A percentile compares a stretch with the other conserved stretches of the same genome.
Evolutionary conservation across 2,113 vertebrate species (phyloP).

Genomic region (Oriolus oriolus): DNA sequence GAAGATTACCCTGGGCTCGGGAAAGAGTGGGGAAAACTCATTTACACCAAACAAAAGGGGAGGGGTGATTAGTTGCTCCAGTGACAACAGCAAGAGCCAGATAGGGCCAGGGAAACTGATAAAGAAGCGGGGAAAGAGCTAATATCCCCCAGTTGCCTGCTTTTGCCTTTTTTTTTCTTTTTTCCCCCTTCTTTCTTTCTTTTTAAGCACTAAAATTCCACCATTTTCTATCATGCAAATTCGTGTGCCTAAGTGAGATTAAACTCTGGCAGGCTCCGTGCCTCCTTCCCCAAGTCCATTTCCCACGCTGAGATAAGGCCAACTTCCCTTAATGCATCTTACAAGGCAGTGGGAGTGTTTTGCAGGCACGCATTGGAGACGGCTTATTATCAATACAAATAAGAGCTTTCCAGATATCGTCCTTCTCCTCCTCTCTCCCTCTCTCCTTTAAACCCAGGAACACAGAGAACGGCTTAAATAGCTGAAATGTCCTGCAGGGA

Average conservation of each 20-base stretch:
- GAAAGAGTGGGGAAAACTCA: slow-evolving; percentile 71
- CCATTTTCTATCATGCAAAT: slow-evolving; percentile 61
- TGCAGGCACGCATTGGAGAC: neutral
- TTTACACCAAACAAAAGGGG: slow-evolving; percentile 75
- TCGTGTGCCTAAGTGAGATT: slow-evolving; percentile 51
- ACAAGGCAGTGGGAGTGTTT: neutral
- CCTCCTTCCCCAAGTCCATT: slow-evolving; percentile 49
- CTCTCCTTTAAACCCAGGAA: neutral
- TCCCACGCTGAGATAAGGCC: slow-evolving; percentile 8
- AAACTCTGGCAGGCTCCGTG: neutral
- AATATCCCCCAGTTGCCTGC: slow-evolving; percentile 40
- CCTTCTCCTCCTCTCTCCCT: neutral
- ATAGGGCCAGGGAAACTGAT: slow-evolving; percentile 47
- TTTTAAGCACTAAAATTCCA: slow-evolving; percentile 25
- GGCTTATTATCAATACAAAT: slow-evolving; percentile 28
- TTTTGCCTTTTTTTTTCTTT: neutral
- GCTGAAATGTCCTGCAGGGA: neutral
- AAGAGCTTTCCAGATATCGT: neutral
- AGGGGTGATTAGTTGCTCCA: slow-evolving; percentile 63
- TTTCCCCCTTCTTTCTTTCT: neutral
- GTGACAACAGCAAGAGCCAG: slow-evolving; percentile 60
- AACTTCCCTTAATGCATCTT: slow-evolving; percentile 12
- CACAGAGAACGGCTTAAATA: neutral
- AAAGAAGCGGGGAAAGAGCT: slow-evolving; percentile 34
- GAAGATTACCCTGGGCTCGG: slow-evolving; percentile 68